phyloP scores from a whole-genome alignment of 2,113 vertebrate genomes.

The Lophius piscatorius region DNA sequence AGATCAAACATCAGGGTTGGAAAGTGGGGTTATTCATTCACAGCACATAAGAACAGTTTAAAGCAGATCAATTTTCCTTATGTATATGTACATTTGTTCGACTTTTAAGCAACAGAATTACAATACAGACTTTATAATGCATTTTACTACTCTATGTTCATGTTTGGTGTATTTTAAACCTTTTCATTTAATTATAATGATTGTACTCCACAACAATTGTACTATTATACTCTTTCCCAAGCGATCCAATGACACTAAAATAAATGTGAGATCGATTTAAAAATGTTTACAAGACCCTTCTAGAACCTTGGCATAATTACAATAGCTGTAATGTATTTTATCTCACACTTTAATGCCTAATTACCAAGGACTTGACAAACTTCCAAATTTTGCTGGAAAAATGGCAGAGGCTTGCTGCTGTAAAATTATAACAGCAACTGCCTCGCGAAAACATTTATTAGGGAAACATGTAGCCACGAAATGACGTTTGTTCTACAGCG shows the following conservation, averaged over 20 bases:
- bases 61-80: no score
- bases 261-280: slow-evolving; percentile 1
- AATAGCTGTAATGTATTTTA: slow-evolving; percentile 10
- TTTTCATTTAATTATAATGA: no score
- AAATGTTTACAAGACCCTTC: slow-evolving; percentile 7
- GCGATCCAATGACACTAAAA: slow-evolving; percentile 9
- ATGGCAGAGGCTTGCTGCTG: slow-evolving; percentile 4
- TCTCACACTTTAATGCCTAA: slow-evolving; percentile 12
- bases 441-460: slow-evolving; percentile 10
- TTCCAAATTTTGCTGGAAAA: slow-evolving; percentile 31
- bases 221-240: not conserved
- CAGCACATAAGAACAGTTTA: no score
- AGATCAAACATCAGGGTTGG: no score
- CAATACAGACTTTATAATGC: no score
- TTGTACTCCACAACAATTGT: not conserved
- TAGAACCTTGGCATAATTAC: slow-evolving; percentile 2
- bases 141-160: no score
- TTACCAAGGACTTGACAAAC: not conserved
- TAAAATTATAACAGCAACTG: slow-evolving; percentile 33
- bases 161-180: no score
- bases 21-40: no score
- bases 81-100: no score
- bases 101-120: no score
- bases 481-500: slow-evolving; percentile 19
- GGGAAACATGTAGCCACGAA: slow-evolving; percentile 30